Evolutionary conservation across 2,113 vertebrate species (phyloP).

Genomic region (Drymodes brunneopygia): DNA sequence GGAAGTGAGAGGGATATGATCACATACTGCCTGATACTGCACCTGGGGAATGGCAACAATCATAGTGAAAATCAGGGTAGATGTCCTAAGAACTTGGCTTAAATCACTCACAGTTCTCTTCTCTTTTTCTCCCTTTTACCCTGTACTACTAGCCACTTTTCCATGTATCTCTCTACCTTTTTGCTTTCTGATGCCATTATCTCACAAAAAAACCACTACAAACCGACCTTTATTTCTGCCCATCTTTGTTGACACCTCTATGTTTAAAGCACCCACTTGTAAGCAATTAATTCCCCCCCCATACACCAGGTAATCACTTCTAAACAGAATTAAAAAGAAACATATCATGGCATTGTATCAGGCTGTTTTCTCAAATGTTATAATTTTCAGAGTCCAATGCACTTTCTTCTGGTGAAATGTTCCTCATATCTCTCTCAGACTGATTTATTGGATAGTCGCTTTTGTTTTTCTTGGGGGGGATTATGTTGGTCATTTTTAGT

Average conservation of each 20-base stretch:
- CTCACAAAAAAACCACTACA: neutral
- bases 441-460: constrained; percentile 22
- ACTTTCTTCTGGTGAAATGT: neutral
- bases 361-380: neutral
- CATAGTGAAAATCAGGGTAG: neutral
- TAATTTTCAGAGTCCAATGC: neutral
- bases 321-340: neutral
- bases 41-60: neutral
- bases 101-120: neutral
- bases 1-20: neutral
- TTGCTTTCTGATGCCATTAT: neutral
- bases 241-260: neutral
- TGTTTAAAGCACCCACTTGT: neutral
- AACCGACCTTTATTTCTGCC: neutral
- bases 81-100: neutral
- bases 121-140: neutral
- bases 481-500: neutral
- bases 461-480: neutral
- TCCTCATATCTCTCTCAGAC: neutral
- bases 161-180: neutral
- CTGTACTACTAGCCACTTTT: neutral
- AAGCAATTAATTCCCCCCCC: neutral
- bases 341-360: neutral
- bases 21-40: neutral
- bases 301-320: neutral